Evolutionary conservation across 2,888 invertebrate genomes (phyloP).

Genomic region (Agrochola lychnidis): DNA sequence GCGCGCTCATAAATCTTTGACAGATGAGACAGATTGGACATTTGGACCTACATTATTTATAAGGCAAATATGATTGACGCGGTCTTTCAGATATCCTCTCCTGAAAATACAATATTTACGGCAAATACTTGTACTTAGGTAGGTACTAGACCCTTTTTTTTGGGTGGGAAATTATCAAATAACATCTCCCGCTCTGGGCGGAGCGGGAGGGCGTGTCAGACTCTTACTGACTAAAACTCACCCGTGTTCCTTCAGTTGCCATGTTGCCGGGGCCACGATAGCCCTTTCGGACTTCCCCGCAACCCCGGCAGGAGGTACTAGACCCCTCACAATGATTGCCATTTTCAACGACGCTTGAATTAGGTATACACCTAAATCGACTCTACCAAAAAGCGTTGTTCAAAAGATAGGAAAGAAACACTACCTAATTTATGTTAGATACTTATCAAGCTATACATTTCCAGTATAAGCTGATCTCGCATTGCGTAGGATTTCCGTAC

Average conservation of each 20-base stretch:
- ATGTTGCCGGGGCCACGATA: too few species aligned
- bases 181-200: too few species aligned
- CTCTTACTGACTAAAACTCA: too few species aligned
- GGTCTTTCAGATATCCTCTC: conserved; percentile 1
- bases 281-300: too few species aligned
- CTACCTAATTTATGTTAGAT: not conserved
- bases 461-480: too few species aligned
- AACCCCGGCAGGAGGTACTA: too few species aligned
- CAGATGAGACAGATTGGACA: conserved; percentile 12
- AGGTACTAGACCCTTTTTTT: not conserved
- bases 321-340: conserved; percentile 9
- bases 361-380: conserved; percentile 9
- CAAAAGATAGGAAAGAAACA: conserved; percentile 4
- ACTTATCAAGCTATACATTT: too few species aligned
- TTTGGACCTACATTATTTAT: conserved; percentile 22
- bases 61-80: not conserved
- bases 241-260: too few species aligned
- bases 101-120: conserved; percentile 11
- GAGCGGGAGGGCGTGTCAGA: too few species aligned
- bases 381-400: not conserved
- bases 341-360: conserved; percentile 24
- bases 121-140: too few species aligned
- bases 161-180: too few species aligned
- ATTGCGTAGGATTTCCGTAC: too few species aligned
- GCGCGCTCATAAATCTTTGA: not conserved